phyloP scores from a whole-genome alignment of 2,113 vertebrate genomes.

The Aegithalos caudatus region DNA sequence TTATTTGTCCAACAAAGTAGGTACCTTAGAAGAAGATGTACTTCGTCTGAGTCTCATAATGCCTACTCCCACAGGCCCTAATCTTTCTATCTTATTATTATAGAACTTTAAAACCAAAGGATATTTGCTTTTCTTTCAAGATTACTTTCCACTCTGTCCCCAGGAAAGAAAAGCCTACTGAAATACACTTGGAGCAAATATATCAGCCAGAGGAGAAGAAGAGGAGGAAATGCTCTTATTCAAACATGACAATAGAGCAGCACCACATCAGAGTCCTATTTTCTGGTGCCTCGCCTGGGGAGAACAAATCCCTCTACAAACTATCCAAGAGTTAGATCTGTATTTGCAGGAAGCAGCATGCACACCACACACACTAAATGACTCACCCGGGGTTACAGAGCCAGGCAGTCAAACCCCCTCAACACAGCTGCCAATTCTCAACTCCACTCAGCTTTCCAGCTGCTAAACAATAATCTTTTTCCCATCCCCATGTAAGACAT shows the following conservation, averaged over 20 bases:
- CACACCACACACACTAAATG: neutral
- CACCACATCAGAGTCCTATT: neutral
- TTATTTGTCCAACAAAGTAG: neutral
- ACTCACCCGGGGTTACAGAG: neutral
- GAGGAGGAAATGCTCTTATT: neutral
- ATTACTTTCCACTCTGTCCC: neutral
- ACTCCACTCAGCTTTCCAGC: neutral
- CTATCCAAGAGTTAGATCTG: neutral
- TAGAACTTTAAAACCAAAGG: conserved; percentile 9
- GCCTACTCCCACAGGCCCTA: neutral
- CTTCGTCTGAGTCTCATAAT: neutral
- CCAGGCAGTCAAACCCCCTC: neutral
- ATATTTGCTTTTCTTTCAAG: conserved; percentile 33
- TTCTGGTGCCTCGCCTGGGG: neutral
- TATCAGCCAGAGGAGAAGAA: neutral
- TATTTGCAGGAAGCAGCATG: neutral
- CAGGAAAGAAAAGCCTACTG: conserved; percentile 10
- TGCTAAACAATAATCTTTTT: conserved; percentile 24
- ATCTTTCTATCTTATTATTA: neutral
- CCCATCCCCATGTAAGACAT: conserved; percentile 32
- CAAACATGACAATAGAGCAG: neutral
- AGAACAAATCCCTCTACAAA: conserved; percentile 5
- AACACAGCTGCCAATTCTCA: conserved; percentile 23
- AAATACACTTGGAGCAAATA: neutral
- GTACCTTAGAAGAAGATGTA: neutral